Conservation (phyloP, 2,797 vertebrate species). For the Chrosomus eos region DNA sequence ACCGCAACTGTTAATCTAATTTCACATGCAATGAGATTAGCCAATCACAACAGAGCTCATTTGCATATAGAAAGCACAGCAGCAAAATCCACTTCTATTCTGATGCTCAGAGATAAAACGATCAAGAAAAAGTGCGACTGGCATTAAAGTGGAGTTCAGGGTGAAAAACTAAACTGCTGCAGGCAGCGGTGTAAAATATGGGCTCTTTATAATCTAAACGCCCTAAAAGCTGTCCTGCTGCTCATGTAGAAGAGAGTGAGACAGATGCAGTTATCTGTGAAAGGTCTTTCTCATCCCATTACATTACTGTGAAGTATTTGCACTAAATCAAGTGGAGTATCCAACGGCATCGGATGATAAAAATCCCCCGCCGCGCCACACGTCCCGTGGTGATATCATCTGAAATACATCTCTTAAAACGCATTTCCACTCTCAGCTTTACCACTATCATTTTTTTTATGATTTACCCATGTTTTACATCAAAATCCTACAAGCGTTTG, state of each 20-base stretch:
- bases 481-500: neutral
- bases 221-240: neutral
- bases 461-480: slow-evolving; percentile 24
- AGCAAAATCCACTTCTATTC: neutral
- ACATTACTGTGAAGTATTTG: slow-evolving; percentile 25
- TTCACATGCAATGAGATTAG: neutral
- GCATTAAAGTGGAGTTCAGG: neutral
- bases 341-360: slow-evolving; percentile 4
- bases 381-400: slow-evolving; percentile 21
- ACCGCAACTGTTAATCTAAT: neutral
- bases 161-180: neutral
- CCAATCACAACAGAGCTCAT: neutral
- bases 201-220: neutral
- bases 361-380: slow-evolving; percentile 5
- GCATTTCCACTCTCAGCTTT: slow-evolving; percentile 17
- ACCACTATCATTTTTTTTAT: neutral
- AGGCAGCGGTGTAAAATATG: neutral
- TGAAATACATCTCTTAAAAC: slow-evolving; percentile 26
- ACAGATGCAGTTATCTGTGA: slow-evolving; percentile 18
- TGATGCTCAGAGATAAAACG: neutral
- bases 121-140: neutral
- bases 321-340: slow-evolving; percentile 39
- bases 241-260: neutral
- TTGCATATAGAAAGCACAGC: neutral
- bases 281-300: slow-evolving; percentile 19